Base-by-base conservation (phyloP, 2,113 vertebrate species). In the Centrocercus urophasianus region DNA sequence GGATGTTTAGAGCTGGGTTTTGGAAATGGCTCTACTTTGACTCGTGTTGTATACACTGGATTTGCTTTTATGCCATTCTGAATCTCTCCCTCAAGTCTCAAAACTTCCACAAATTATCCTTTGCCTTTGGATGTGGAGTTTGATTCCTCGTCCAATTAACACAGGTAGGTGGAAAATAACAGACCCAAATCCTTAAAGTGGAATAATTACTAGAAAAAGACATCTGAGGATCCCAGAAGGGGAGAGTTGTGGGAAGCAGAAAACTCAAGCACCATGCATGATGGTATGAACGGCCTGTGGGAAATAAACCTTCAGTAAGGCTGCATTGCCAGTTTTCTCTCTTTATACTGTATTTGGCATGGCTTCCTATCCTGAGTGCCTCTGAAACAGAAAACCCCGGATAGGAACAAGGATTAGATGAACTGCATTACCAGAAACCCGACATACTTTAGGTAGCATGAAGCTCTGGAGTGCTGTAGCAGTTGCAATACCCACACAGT, bases 391-490 rank as follows among this genome's bases (percentile, higher is more conserved):
- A 80, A 93, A 92, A 60, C 24, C 19, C n/a, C 34, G 77, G 76
- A 92, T 63, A 85, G 22, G 40, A 91, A 47, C 65, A 75, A 36
- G 88, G 93, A 92, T 94, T 89, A 95, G 45, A 48, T 93, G 92
- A 86, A 86, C 52, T 11, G 72, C 30, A 18, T 21, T 70, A 24
- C 50, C 60, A 85, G 59, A 77, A 77, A 81, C 17, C n/a, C 8
- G 20, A 13, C 22, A 8, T 59, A 45, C 83, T 81, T 87, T 12
- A 87, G 60, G 47, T 71, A 70, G 25, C 43, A 47, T 64, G 1
- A 1, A 73, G 40, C 70, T 81, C 28, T 54, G 54, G 66, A 87
- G 32, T 71, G 45, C 36, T 64, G 18, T 22, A 67, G 43, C 36
- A 40, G 27, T 25, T 74, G 7, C 45, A 77, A 48, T 18, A 86